Base-by-base conservation (phyloP, 2,113 vertebrate species). In the Agapornis roseicollis region DNA sequence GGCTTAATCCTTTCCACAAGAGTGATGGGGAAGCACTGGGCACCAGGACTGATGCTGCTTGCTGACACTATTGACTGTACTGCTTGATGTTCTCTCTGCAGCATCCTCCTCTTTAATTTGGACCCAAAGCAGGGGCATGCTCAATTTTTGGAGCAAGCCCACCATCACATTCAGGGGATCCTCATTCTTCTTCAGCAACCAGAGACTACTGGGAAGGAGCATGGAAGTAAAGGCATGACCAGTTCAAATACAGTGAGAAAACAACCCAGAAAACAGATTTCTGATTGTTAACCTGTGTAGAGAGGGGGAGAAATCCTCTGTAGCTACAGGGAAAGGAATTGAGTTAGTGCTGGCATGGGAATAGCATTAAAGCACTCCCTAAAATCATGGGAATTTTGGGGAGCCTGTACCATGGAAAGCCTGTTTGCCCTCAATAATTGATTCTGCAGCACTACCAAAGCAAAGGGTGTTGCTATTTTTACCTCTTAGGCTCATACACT, bases 131-230 rank as follows among this genome's bases (percentile, higher is more conserved):
- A 96, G 63, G 3, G 28, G 1, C 73, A 72, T 0, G 1, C 15
- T 60, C 14, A 77, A 83, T 94, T 97, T 97, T 77, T 96, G 93
- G 61, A 95, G 97, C 52, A 95, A 96, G 55, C 73, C 94, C 69
- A 50, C 87, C 42, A 87, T 88, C 88, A 97, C 77, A 31, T 97
- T 95, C 61, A 85, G 60, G 80, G 94, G 71, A 60, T 97, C 96
- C 69, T 96, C 63, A 18, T 94, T 97, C 60, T 97, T 96, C 86
- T 97, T 90, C 55, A 97, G 94, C 81, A 93, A 95, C 35, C 91
- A 88, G 4, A 61, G 90, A 78, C 90, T 97, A 53, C 64, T 84
- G 44, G 70, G 81, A 64, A 22, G 18, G 28, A 63, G 35, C 28
- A 41, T 46, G 11, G 44, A n/a, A 74, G 42, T 79, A 83, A 37